phyloP scores from a whole-genome alignment of 2,113 vertebrate genomes.

The Melanocharis versteri region DNA sequence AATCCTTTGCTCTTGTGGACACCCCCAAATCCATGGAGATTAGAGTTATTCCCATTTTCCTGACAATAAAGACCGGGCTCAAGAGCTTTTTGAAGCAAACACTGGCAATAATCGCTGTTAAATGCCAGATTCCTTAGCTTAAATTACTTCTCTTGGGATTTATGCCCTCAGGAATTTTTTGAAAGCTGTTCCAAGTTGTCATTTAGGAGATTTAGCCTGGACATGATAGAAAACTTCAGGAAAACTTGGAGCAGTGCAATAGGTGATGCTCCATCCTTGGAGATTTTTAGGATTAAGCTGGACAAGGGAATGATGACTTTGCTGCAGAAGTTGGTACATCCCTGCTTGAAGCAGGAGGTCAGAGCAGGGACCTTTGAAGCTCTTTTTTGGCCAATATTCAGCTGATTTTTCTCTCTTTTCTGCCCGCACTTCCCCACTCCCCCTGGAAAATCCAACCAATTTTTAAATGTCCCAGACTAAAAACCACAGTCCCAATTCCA shows the following conservation, averaged over 20 bases:
- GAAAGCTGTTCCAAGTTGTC: not conserved
- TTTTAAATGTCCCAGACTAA: not conserved
- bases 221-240: not conserved
- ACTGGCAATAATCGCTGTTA: not conserved
- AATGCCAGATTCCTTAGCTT: not conserved
- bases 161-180: not conserved
- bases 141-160: not conserved
- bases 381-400: not conserved
- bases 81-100: not conserved
- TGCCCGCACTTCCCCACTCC: not conserved
- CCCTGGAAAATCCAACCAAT: not conserved
- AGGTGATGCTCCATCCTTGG: not conserved
- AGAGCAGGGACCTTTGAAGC: not conserved
- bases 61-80: not conserved
- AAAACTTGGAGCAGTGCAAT: not conserved
- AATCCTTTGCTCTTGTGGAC: not conserved
- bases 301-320: not conserved
- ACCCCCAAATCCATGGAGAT: not conserved
- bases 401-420: not conserved
- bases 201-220: not conserved
- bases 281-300: not conserved
- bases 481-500: not conserved
- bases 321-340: not conserved
- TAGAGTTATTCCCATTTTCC: not conserved
- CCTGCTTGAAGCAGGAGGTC: not conserved